Evolutionary conservation across 2,113 vertebrate species (phyloP).

Genomic region (Aplodontia rufa): DNA sequence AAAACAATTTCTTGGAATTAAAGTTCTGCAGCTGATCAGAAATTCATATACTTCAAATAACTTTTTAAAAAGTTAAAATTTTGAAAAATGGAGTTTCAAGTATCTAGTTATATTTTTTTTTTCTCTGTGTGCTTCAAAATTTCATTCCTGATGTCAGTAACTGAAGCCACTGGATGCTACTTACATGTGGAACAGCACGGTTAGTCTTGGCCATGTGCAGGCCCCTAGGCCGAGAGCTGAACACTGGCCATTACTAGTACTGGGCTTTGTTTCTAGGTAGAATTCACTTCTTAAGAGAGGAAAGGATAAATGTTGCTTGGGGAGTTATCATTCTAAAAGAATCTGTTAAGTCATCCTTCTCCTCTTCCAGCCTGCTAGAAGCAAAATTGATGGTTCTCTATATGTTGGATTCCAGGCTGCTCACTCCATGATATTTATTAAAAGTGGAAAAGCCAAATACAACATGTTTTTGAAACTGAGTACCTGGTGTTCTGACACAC

Average conservation of each 20-base stretch:
- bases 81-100: background rate
- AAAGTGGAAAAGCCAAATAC: constrained; percentile 40
- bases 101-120: constrained; percentile 19
- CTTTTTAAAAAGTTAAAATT: background rate
- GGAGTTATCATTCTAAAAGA: background rate
- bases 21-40: background rate
- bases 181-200: constrained; percentile 9
- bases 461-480: constrained; percentile 50
- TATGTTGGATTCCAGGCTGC: background rate
- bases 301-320: background rate
- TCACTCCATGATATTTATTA: constrained; percentile 14
- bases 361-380: constrained; percentile 24
- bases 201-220: constrained; percentile 55
- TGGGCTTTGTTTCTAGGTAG: constrained; percentile 54
- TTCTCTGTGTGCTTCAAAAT: constrained; percentile 49
- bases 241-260: background rate
- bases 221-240: background rate
- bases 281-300: constrained; percentile 65
- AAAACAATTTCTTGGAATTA: background rate
- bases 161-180: constrained; percentile 51
- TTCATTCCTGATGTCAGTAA: constrained; percentile 49
- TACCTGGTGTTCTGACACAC: constrained; percentile 33
- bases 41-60: background rate
- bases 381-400: constrained; percentile 4
- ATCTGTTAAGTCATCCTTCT: background rate